Conservation (phyloP, 2,797 vertebrate genomes). For the Jordanella pulchra region DNA sequence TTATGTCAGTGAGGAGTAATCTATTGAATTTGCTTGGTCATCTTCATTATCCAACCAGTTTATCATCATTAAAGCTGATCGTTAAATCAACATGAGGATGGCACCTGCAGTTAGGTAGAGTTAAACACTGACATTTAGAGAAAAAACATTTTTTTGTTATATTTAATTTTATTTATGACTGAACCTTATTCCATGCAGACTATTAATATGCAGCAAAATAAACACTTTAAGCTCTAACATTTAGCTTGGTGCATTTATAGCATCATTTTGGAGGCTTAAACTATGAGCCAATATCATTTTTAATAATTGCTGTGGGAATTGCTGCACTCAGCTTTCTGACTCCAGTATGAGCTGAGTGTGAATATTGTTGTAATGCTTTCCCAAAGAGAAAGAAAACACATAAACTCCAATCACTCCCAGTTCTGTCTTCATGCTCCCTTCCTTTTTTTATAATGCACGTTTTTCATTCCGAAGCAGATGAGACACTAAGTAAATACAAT, state of each 20-base stretch:
- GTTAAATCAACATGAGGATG: neutral
- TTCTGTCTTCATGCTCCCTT: neutral
- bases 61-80: neutral
- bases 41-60: neutral
- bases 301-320: neutral
- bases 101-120: neutral
- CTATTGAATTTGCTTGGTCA: neutral
- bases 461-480: neutral
- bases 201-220: neutral
- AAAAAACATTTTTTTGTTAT: neutral
- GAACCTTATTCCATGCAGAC: neutral
- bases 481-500: neutral
- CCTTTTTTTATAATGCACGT: neutral
- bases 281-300: neutral
- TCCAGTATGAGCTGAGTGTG: neutral
- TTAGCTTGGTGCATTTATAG: neutral
- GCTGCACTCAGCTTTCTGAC: conserved; percentile 1
- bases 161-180: neutral
- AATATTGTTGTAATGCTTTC: neutral
- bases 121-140: neutral
- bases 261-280: neutral
- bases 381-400: neutral
- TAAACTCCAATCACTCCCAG: neutral
- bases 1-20: neutral
- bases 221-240: neutral